Conservation (phyloP, 2,888 invertebrate genomes). For the Chaitophorus viminalis region DNA sequence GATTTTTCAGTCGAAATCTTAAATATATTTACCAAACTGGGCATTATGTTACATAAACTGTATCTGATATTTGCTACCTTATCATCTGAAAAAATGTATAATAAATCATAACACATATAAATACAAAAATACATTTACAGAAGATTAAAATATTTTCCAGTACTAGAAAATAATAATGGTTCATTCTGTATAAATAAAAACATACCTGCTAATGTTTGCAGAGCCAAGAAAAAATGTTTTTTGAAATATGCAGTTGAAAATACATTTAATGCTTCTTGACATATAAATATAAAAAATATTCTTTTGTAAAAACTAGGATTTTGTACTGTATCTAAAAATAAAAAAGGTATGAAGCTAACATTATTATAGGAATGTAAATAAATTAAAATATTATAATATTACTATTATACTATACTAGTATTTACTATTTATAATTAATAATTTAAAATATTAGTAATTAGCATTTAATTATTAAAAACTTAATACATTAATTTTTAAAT, state of each 20-base stretch:
- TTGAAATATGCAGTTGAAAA: conserved; percentile 55
- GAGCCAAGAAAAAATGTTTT: conserved; percentile 41
- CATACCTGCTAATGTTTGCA: conserved; percentile 40
- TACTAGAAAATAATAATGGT: background rate
- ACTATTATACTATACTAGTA: no score
- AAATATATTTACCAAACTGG: conserved; percentile 43
- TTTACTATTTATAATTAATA: no score
- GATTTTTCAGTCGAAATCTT: conserved; percentile 29
- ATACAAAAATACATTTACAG: no score
- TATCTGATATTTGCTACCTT: conserved; percentile 43
- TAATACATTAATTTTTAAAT: no score
- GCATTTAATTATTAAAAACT: no score
- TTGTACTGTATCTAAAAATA: conserved; percentile 32
- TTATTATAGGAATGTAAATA: no score
- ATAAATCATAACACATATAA: background rate
- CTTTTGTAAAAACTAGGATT: conserved; percentile 53
- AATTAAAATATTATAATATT: no score
- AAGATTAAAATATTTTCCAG: background rate
- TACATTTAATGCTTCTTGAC: conserved; percentile 53
- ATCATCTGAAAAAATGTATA: conserved; percentile 45
- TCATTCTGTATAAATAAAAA: background rate
- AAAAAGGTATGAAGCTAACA: no score
- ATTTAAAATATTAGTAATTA: no score
- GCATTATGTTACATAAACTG: conserved; percentile 44
- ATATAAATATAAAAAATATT: conserved; percentile 50